phyloP scores from a whole-genome alignment of 2,888 invertebrate species.

The Eilema griseolum region DNA sequence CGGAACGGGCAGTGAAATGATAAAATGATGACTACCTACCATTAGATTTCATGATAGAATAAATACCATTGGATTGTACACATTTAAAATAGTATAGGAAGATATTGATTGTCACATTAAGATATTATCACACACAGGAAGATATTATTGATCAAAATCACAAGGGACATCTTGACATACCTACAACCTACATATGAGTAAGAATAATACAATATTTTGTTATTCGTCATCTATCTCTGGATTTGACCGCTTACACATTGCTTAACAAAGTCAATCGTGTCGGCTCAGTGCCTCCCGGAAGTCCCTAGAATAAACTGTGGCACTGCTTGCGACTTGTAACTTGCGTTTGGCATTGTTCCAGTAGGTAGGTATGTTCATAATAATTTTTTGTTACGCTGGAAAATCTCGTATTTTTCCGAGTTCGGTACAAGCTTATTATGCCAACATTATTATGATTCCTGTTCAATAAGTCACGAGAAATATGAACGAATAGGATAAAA shows the following conservation, averaged over 20 bases:
- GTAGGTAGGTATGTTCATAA: background rate
- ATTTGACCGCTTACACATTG: background rate
- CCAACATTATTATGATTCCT: background rate
- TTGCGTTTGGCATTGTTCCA: constrained; percentile 5
- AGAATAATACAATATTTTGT: background rate
- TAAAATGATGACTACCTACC: too few relatives aligned
- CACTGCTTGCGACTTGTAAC: background rate
- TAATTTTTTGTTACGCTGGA: constrained; percentile 5
- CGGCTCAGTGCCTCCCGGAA: background rate
- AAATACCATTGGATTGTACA: too few relatives aligned
- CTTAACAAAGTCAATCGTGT: background rate
- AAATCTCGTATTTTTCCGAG: background rate
- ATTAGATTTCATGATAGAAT: too few relatives aligned
- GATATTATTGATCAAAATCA: too few relatives aligned
- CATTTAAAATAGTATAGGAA: too few relatives aligned
- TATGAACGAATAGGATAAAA: background rate
- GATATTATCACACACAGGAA: too few relatives aligned
- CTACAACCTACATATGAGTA: background rate
- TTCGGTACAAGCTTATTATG: constrained; percentile 1
- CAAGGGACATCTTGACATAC: too few relatives aligned
- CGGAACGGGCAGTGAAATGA: too few relatives aligned
- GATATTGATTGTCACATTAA: too few relatives aligned
- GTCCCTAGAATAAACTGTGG: background rate
- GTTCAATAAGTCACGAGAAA: background rate
- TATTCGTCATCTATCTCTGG: background rate